Conservation (phyloP, 1,140 invertebrate species). For the Diachasmimorpha longicaudata region DNA sequence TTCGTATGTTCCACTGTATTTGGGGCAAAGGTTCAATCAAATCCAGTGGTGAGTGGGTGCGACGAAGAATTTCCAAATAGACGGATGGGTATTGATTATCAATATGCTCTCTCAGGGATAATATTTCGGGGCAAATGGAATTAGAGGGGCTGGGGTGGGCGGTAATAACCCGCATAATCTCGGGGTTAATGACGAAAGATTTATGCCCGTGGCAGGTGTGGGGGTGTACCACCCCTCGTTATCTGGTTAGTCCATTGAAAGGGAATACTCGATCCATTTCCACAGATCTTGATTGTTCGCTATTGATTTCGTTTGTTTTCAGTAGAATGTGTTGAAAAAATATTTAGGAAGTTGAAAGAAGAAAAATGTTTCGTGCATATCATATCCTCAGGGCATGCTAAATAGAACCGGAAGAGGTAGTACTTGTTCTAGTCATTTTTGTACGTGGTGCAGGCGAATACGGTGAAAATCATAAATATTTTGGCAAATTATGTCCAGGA, state of each 20-base stretch:
- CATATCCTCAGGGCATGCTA: no score
- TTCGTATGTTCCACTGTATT: background rate
- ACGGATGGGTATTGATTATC: background rate
- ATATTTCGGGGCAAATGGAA: slow-evolving; percentile 27
- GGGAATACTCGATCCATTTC: background rate
- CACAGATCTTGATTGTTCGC: background rate
- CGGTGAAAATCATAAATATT: no score
- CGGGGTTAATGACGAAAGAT: slow-evolving; percentile 37
- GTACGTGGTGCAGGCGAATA: no score
- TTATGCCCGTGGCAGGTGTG: slow-evolving; percentile 20
- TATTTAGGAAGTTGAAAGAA: no score
- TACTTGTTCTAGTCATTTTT: no score
- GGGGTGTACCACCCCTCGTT: background rate
- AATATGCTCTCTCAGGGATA: background rate
- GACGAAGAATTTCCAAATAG: background rate
- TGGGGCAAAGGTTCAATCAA: background rate
- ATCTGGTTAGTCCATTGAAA: background rate
- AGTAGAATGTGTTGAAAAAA: no score
- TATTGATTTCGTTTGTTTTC: no score
- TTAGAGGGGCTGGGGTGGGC: slow-evolving; percentile 25
- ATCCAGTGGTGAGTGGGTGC: slow-evolving; percentile 9
- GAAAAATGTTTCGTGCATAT: no score
- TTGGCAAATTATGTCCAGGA: no score
- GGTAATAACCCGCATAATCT: slow-evolving; percentile 36
- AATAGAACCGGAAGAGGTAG: no score